Evolutionary conservation across 2,888 invertebrate genomes (phyloP).

Genomic region (Melanchra persicariae): DNA sequence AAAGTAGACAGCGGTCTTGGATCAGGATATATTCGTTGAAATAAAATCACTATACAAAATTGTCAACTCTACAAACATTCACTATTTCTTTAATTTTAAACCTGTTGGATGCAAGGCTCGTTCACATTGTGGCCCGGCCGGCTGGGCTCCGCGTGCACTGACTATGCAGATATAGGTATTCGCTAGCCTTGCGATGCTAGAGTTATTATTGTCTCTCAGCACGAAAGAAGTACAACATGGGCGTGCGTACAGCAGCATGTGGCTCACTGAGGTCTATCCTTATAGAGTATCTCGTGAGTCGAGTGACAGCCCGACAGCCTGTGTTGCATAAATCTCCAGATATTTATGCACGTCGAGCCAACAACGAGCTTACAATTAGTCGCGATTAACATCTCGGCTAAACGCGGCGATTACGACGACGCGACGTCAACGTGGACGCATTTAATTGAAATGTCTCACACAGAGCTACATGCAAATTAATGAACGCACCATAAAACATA

Average conservation of each 20-base stretch:
- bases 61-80: constrained; percentile 41
- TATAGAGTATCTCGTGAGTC: constrained; percentile 27
- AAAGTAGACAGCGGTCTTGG: constrained; percentile 46
- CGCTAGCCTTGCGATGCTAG: constrained; percentile 37
- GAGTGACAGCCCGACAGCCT: constrained; percentile 41
- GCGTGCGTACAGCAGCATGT: constrained; percentile 31
- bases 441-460: constrained; percentile 79
- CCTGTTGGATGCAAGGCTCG: constrained; percentile 35
- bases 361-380: constrained; percentile 74
- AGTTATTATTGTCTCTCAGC: constrained; percentile 36
- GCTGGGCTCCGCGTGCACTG: constrained; percentile 36
- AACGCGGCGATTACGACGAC: constrained; percentile 74
- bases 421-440: constrained; percentile 66
- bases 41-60: constrained; percentile 44
- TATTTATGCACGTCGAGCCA: constrained; percentile 63
- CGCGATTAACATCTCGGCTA: constrained; percentile 74
- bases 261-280: constrained; percentile 30
- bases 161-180: constrained; percentile 46
- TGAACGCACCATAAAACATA: constrained; percentile 71
- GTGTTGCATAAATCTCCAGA: constrained; percentile 68
- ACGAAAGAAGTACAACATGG: constrained; percentile 37
- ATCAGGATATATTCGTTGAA: constrained; percentile 36
- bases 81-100: constrained; percentile 49
- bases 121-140: constrained; percentile 33
- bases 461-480: constrained; percentile 79